A percentile compares a stretch with the other conserved stretches of the same genome.
phyloP scores from a whole-genome alignment of 2,113 vertebrate species.

The Xenopus laevis region DNA sequence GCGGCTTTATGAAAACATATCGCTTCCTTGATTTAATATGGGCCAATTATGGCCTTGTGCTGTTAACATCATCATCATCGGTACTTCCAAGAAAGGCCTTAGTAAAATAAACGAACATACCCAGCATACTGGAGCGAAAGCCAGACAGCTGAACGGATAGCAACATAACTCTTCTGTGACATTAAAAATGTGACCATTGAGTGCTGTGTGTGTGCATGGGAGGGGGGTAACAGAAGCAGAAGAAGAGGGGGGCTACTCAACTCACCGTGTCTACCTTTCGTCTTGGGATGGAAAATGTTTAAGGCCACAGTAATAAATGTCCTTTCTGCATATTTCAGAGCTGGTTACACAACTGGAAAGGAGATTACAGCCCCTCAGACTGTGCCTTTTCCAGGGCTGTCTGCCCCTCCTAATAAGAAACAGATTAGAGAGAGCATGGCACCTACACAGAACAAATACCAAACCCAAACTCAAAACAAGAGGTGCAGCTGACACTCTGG shows the following conservation, averaged over 20 bases:
- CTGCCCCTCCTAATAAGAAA: conserved; percentile 61
- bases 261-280: conserved; percentile 25
- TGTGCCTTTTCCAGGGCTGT: conserved; percentile 51
- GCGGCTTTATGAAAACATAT: conserved; percentile 49
- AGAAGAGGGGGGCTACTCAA: conserved; percentile 1
- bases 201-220: not conserved
- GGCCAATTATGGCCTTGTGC: conserved; percentile 52
- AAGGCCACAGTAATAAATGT: conserved; percentile 50
- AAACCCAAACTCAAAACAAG: conserved; percentile 38
- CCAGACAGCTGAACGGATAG: conserved; percentile 41
- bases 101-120: conserved; percentile 51
- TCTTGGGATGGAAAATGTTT: conserved; percentile 45
- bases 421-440: conserved; percentile 46
- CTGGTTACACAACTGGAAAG: conserved; percentile 62
- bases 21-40: conserved; percentile 54
- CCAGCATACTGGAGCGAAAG: conserved; percentile 11
- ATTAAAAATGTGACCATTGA: conserved; percentile 32
- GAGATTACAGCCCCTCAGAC: conserved; percentile 54
- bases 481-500: not conserved
- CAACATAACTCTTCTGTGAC: conserved; percentile 43
- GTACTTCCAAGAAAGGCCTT: conserved; percentile 52
- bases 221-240: not conserved
- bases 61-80: conserved; percentile 59
- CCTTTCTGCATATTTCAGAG: conserved; percentile 48
- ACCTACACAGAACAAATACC: conserved; percentile 29